Evolutionary conservation across 2,888 invertebrate species (phyloP), one percentile per base, ranked within the genome.

Genomic region (Netelia virgata): DNA sequence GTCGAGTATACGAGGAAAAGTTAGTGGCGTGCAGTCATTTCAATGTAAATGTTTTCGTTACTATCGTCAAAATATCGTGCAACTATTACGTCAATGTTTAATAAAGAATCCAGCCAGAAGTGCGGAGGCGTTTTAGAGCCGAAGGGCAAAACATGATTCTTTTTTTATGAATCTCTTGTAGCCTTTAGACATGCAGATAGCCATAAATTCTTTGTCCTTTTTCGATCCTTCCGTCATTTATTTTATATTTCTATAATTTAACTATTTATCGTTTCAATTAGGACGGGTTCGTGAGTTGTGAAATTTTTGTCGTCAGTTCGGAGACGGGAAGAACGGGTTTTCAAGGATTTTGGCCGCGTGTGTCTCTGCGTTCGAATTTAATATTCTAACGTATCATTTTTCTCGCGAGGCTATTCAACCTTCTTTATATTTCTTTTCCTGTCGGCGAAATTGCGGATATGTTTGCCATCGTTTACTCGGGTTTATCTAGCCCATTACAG

Each of bases 271-370:
- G 11, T 53, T 69, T 55, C 28, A 50, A 69, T 53, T 69, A 69
- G 28, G 28, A 70, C 28, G 36, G 10, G 28, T 23, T 20, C 14
- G 50, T 1, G 47, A 68, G 20, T 47, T 47, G 41, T n/a, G 18
- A 55, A 64, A 23, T 57, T 63, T 9, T 28, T 16, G 16, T 53
- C 11, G 68, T 59, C 11, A 47, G 10, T 69, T 20, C 6, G 10
- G n/a, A 36, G 59, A 72, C 10, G 9, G 28, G 36, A 3, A 10
- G 55, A 72, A 47, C 72, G 36, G 41, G 55, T 66, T 76, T 53
- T 72, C 72, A 77, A 82, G 76, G 82, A 43, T 72, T 18, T 11
- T 10, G 6, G 1, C 14, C n/a, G 18, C 11, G 28, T 57, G 53
- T 28, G 50, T 69, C 36, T 43, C 36, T 53, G 36, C 3, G 50